Percentiles rank a stretch among this genome's conserved stretches.
phyloP scores from a whole-genome alignment of 2,113 vertebrate genomes.

The Menura novaehollandiae region DNA sequence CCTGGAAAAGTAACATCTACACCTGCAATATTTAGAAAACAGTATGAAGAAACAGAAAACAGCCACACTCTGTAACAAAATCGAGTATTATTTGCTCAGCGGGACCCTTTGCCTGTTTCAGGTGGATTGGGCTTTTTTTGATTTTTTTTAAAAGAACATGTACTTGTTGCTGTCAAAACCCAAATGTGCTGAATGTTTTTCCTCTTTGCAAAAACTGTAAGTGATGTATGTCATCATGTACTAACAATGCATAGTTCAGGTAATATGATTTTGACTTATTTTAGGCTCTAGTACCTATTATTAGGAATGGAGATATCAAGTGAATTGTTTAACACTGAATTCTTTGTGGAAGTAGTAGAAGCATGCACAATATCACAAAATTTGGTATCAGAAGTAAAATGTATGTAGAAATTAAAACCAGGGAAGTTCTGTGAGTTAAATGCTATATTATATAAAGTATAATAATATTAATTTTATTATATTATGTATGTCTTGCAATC shows the following conservation, averaged over 20 bases:
- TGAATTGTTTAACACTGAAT: background rate
- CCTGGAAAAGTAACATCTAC: background rate
- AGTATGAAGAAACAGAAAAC: background rate
- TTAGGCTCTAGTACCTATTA: background rate
- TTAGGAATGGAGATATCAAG: background rate
- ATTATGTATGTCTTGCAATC: background rate
- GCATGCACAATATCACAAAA: background rate
- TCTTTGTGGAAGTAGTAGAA: background rate
- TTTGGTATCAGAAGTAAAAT: background rate
- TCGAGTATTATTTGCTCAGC: background rate
- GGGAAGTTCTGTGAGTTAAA: background rate
- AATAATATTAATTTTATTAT: background rate
- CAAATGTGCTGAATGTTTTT: background rate
- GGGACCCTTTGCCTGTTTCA: background rate
- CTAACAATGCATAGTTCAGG: background rate
- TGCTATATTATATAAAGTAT: background rate
- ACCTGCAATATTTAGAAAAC: background rate
- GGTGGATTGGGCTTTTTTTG: too few species aligned
- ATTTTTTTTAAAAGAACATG: background rate
- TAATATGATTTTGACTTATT: background rate
- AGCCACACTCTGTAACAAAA: background rate
- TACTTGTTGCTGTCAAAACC: background rate
- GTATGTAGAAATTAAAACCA: background rate
- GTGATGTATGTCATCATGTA: rapidly evolving
- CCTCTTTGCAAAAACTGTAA: background rate